Evolutionary conservation across 2,888 invertebrate species (phyloP).

Genomic region (Falcaria lacertinaria): DNA sequence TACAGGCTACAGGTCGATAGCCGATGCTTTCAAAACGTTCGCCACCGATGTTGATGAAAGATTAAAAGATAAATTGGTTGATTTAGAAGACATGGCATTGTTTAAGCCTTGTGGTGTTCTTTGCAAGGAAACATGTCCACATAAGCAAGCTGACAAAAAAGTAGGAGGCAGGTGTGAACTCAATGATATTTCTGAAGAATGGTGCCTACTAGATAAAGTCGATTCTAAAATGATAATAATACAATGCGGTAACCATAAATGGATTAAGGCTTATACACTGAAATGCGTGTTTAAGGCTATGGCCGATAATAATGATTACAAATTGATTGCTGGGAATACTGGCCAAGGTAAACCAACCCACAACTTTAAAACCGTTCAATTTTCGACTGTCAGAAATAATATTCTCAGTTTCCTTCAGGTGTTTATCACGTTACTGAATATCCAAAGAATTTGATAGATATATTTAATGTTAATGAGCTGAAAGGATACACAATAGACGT

Average conservation of each 20-base stretch:
- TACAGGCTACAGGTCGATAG: constrained; percentile 87
- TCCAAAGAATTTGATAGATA: constrained; percentile 81
- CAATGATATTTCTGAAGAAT: constrained; percentile 25
- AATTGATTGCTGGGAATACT: constrained; percentile 86
- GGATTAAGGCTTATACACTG: constrained; percentile 74
- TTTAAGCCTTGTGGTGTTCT: not conserved
- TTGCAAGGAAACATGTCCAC: constrained; percentile 3
- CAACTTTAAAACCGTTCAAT: too few species aligned
- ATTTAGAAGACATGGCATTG: constrained; percentile 47
- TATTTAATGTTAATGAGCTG: constrained; percentile 80
- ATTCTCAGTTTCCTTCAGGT: constrained; percentile 42
- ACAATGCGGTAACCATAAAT: constrained; percentile 49
- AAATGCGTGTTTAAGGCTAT: constrained; percentile 72
- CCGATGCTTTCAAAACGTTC: constrained; percentile 87
- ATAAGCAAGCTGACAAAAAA: constrained; percentile 16
- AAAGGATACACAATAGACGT: constrained; percentile 55
- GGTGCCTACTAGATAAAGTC: constrained; percentile 44
- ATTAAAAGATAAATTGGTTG: constrained; percentile 27
- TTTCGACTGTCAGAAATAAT: not conserved
- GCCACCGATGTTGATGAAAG: constrained; percentile 74
- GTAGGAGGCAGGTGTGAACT: constrained; percentile 28
- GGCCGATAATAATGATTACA: constrained; percentile 65
- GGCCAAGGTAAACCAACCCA: constrained; percentile 83
- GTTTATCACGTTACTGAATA: constrained; percentile 57
- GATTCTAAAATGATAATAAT: constrained; percentile 41